Conservation (phyloP, 2,797 vertebrate species). For the Hybognathus amarus region DNA sequence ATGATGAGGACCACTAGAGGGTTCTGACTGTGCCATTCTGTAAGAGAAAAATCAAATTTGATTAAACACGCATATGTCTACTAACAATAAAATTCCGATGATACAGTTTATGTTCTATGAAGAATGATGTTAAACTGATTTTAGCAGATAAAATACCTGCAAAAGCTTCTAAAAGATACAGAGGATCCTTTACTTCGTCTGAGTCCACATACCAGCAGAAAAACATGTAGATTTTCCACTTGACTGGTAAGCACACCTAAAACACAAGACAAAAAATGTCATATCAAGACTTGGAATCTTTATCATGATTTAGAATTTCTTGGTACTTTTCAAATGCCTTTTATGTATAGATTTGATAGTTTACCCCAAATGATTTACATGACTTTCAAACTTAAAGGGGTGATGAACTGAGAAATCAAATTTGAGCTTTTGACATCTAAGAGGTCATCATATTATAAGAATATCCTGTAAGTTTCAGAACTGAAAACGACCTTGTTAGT, state of each 20-base stretch:
- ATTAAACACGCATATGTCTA: conserved; percentile 23
- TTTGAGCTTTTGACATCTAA: no score
- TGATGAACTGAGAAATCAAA: no score
- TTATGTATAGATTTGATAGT: neutral
- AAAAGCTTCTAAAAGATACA: conserved; percentile 86
- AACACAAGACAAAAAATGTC: neutral
- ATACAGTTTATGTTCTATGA: neutral
- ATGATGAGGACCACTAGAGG: conserved; percentile 84
- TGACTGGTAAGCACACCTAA: conserved; percentile 46
- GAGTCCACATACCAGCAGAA: conserved; percentile 92
- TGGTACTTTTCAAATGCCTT: neutral
- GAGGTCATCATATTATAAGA: no score
- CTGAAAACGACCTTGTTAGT: no score
- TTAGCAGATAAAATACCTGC: conserved; percentile 79
- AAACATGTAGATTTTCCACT: conserved; percentile 72
- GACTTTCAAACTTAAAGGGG: no score
- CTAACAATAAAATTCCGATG: neutral
- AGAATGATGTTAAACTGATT: neutral
- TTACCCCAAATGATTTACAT: no score
- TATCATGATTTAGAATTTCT: no score
- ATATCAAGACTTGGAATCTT: neutral
- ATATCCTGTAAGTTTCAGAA: no score
- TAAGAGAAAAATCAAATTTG: conserved; percentile 59
- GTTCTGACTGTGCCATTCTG: conserved; percentile 89
- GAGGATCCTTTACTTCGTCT: conserved; percentile 92